These are phyloP conservation scores for Bicyclus anynana DNA, from an alignment of 1,140 invertebrate genomes.

Conservation along the genomic window DNA sequence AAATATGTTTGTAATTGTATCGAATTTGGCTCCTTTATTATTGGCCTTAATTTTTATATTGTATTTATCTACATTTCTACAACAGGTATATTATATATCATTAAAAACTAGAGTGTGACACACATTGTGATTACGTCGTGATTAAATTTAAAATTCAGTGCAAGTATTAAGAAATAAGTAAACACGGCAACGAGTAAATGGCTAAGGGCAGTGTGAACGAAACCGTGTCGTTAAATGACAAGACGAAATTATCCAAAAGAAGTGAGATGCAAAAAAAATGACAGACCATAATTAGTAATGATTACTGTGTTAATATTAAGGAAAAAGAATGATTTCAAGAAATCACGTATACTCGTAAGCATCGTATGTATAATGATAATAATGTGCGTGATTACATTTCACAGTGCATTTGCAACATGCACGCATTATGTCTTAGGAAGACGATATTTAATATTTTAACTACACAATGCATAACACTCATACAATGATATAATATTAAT, in stretches of 20 bases:
- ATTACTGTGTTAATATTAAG: conserved; percentile 12
- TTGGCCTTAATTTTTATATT: no score
- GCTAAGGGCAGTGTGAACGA: not conserved
- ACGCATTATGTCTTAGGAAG: no score
- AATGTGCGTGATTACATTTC: not conserved
- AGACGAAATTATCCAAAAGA: conserved; percentile 6
- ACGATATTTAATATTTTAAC: no score
- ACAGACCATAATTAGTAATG: conserved; percentile 19
- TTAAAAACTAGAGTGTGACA: not conserved
- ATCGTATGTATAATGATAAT: not conserved
- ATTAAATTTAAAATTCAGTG: not conserved
- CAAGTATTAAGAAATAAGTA: not conserved
- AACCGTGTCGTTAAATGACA: not conserved
- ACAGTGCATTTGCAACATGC: no score
- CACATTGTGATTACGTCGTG: not conserved
- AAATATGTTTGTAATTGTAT: no score
- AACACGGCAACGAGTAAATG: not conserved
- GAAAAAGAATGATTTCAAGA: conserved; percentile 10
- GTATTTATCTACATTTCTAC: no score
- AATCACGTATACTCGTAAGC: not conserved
- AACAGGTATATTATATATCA: no score
- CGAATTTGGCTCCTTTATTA: no score
- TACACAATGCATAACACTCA: no score
- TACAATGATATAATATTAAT: no score
- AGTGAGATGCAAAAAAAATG: conserved; percentile 17